Evolutionary conservation across 2,888 invertebrate species (phyloP), one percentile per base, ranked within the genome.

Genomic region (Taphrorychus bicolor): DNA sequence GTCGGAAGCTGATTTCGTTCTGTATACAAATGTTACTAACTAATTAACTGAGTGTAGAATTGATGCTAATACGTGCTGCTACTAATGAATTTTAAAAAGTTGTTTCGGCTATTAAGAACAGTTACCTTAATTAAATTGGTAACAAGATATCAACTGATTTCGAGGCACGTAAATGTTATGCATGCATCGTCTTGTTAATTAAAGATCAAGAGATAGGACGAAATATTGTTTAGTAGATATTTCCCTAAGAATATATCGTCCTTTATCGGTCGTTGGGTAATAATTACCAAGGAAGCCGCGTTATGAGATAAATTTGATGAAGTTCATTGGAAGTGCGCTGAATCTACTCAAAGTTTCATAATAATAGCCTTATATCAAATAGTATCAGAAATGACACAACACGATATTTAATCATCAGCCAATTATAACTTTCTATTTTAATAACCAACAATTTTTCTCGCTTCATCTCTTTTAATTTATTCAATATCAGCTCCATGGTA

Each of bases 131-230:
- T 59, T 59, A 59, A 59, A 48, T n/a, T 24, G 22, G 49, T 42
- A 59, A 59, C 32, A 23, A 49, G 49, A 49, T 59, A 59, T 48
- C 49, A 42, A 58, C 58, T 45, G 16, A 45, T 21, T 58, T 58
- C 16, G 22, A 24, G 18, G 32, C 24, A 18, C 48, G n/a, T 64
- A 42, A 59, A 59, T 59, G 53, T 54, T 54, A 49, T 57, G 2
- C 17, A 51, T 51, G n/a, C 52, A 19, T 48, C 53, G 45, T 24
- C 53, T 51, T 64, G 58, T 58, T 64, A 64, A 64, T 64, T 64
- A 64, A 64, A 58, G 64, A 64, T 64, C 23, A 18, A 59, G 53
- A 58, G 64, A 64, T 64, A 64, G 57, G 59, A 59, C 19, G 24
- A 59, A 21, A 59, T 45, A 53, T 58, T 64, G 48, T 56, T 32